phyloP scores from a whole-genome alignment of 2,113 vertebrate species.

The Hemiscyllium ocellatum region DNA sequence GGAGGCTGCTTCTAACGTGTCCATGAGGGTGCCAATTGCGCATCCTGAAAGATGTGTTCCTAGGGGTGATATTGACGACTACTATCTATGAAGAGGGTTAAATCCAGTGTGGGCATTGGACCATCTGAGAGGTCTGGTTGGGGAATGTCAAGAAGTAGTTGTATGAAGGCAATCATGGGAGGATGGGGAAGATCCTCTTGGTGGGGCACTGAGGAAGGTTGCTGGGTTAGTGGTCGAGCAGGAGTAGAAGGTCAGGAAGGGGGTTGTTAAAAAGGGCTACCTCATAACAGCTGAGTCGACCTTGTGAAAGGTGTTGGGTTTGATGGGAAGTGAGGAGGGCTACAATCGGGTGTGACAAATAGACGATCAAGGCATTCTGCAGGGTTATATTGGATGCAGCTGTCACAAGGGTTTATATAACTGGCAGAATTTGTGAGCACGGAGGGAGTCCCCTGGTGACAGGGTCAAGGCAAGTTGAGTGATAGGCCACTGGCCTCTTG shows the following conservation, averaged over 20 bases:
- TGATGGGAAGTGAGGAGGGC: background rate
- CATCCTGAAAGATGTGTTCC: no score
- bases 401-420: background rate
- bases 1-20: no score
- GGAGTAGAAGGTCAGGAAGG: background rate
- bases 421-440: background rate
- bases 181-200: background rate
- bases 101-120: background rate
- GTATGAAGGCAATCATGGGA: background rate
- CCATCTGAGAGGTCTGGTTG: background rate
- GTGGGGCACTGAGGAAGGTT: background rate
- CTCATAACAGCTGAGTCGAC: background rate
- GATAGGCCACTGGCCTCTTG: background rate
- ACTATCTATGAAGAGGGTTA: background rate
- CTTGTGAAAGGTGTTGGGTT: background rate
- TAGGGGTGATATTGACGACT: no score
- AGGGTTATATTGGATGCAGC: background rate
- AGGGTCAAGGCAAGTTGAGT: background rate
- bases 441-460: background rate
- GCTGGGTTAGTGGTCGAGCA: background rate
- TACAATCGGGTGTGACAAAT: background rate
- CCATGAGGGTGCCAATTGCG: no score
- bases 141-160: background rate
- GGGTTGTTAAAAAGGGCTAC: background rate
- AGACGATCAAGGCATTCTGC: background rate